Conservation (phyloP, 2,113 vertebrate genomes). For the Corythornis cristatus region DNA sequence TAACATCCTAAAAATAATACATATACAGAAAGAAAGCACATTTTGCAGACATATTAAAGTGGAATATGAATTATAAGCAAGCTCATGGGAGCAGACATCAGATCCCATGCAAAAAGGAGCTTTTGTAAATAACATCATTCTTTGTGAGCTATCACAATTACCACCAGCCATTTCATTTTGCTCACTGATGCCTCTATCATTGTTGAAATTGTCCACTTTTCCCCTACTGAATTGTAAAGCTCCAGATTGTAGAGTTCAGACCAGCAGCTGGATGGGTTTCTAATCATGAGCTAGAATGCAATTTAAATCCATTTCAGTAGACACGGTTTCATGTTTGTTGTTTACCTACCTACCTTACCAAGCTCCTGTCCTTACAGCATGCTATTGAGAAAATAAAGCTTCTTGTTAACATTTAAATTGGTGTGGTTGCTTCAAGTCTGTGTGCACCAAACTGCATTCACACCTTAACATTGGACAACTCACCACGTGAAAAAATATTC, state of each 20-base stretch:
- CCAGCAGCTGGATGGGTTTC: constrained; percentile 10
- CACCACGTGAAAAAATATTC: neutral
- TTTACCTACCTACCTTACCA: constrained; percentile 2
- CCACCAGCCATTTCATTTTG: constrained; percentile 72
- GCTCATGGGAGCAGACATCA: constrained; percentile 91
- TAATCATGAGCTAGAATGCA: constrained; percentile 25
- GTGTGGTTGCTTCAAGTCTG: neutral
- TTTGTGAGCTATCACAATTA: constrained; percentile 78
- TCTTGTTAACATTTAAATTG: neutral
- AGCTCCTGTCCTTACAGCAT: constrained; percentile 29
- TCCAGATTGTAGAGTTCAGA: constrained; percentile 48
- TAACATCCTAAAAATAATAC: constrained; percentile 99
- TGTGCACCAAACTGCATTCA: neutral
- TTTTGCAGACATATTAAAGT: constrained; percentile 90
- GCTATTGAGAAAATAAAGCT: neutral
- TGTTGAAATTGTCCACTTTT: constrained; percentile 58
- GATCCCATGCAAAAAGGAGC: constrained; percentile 89
- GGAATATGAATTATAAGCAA: constrained; percentile 89
- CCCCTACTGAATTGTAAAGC: constrained; percentile 7
- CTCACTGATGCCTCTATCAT: constrained; percentile 60
- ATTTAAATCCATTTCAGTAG: constrained; percentile 53
- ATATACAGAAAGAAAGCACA: constrained; percentile 87
- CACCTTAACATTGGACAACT: neutral
- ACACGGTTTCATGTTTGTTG: neutral
- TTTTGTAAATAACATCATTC: constrained; percentile 92